Evolutionary conservation across 1,140 invertebrate species (phyloP).

Genomic region (Centruroides sculpturatus): DNA sequence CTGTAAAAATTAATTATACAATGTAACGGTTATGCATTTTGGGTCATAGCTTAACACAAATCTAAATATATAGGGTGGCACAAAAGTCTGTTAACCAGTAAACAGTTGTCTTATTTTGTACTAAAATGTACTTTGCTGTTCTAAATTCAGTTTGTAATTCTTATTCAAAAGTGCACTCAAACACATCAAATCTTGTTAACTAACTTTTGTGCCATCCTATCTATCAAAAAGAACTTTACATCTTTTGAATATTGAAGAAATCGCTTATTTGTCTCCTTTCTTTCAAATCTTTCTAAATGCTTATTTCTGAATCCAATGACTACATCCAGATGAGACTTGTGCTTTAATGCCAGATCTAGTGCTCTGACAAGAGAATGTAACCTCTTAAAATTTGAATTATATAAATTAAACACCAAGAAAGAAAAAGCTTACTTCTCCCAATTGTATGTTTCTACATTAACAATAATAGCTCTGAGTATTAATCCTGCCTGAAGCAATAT

Average conservation of each 20-base stretch:
- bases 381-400: neutral
- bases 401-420: no score
- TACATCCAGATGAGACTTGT: slow-evolving; percentile 58
- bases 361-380: slow-evolving; percentile 38
- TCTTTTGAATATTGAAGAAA: slow-evolving; percentile 48
- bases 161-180: no score
- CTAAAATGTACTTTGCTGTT: no score
- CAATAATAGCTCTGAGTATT: slow-evolving; percentile 55
- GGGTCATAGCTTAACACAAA: no score
- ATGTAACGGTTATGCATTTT: no score
- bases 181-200: no score
- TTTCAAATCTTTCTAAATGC: slow-evolving; percentile 56
- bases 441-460: slow-evolving; percentile 66
- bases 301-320: slow-evolving; percentile 57
- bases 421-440: slow-evolving; percentile 51
- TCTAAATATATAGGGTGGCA: no score
- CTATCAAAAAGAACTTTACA: slow-evolving; percentile 26
- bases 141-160: no score
- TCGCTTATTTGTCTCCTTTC: slow-evolving; percentile 55
- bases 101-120: no score
- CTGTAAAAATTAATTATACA: slow-evolving; percentile 21
- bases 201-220: no score
- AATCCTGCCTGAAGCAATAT: slow-evolving; percentile 63
- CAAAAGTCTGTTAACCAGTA: neutral
- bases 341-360: slow-evolving; percentile 64